These are phyloP conservation scores for Corythucha ciliata DNA, from an alignment of 2,888 invertebrate genomes.

Conservation along the genomic window DNA sequence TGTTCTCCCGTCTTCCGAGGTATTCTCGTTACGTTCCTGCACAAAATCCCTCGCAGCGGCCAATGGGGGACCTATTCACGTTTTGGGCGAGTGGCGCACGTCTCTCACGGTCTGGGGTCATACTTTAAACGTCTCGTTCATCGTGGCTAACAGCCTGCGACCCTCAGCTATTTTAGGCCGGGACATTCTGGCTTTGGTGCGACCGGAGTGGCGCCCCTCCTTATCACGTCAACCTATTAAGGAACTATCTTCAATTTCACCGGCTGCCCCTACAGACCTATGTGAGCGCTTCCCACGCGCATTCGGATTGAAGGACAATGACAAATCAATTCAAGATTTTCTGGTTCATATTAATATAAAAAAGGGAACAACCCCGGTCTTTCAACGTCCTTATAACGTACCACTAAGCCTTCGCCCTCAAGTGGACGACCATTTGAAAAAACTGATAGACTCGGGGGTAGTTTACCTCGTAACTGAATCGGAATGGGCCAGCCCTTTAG, in stretches of 20 bases:
- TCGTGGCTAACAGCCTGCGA: not conserved
- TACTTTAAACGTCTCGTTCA: too few relatives aligned
- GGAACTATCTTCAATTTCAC: not conserved
- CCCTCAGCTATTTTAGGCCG: slow-evolving; percentile 6
- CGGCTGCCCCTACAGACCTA: not conserved
- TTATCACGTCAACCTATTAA: not conserved
- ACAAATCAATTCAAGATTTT: slow-evolving; percentile 8
- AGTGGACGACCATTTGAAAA: slow-evolving; percentile 2
- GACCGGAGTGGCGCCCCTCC: not conserved
- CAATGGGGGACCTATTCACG: too few relatives aligned
- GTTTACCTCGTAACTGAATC: slow-evolving; percentile 10
- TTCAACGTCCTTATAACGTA: slow-evolving; percentile 8
- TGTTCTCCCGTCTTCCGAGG: too few relatives aligned
- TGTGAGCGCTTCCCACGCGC: not conserved
- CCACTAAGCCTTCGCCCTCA: slow-evolving; percentile 11
- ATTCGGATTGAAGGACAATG: slow-evolving; percentile 1
- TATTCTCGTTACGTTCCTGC: too few relatives aligned
- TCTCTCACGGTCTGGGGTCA: too few relatives aligned
- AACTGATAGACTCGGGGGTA: slow-evolving; percentile 1
- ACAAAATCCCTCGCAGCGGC: too few relatives aligned
- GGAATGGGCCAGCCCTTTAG: slow-evolving; percentile 38
- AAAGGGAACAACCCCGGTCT: slow-evolving; percentile 9
- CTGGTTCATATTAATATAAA: slow-evolving; percentile 13
- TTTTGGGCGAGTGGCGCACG: too few relatives aligned
- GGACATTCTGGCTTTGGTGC: not conserved